Evolutionary conservation across 2,113 vertebrate species (phyloP).

Genomic region (Gorilla gorilla): DNA sequence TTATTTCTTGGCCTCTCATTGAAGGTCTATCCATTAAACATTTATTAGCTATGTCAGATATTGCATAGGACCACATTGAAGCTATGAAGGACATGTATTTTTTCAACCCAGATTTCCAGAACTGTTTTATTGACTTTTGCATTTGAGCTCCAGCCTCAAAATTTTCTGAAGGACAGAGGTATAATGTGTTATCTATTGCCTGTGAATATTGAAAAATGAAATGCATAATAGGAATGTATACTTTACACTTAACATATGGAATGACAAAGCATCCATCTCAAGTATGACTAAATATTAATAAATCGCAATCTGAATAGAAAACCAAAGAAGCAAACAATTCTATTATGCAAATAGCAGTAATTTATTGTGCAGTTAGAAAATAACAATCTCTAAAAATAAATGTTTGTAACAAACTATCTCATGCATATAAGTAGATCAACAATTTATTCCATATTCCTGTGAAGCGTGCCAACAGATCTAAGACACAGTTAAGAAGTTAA

Average conservation of each 20-base stretch:
- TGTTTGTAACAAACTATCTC: conserved; percentile 69
- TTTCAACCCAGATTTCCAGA: not conserved
- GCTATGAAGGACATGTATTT: not conserved
- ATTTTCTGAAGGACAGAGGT: not conserved
- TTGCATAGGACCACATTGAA: not conserved
- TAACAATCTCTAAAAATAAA: conserved; percentile 77
- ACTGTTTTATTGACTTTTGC: not conserved
- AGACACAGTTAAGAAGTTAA: not conserved
- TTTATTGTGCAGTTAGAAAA: conserved; percentile 71
- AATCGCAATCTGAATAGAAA: conserved; percentile 61
- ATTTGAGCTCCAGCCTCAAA: not conserved
- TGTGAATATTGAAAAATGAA: conserved; percentile 42
- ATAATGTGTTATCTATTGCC: not conserved
- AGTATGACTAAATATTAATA: conserved; percentile 68
- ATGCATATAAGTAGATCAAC: conserved; percentile 71
- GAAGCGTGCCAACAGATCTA: conserved; percentile 18
- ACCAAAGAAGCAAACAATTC: conserved; percentile 73
- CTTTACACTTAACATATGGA: conserved; percentile 37
- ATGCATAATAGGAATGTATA: not conserved
- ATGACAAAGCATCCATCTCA: conserved; percentile 33
- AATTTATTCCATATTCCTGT: conserved; percentile 49
- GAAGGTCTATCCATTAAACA: not conserved
- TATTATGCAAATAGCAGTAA: conserved; percentile 72
- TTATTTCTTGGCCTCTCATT: not conserved
- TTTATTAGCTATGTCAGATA: not conserved